These are phyloP conservation scores for Microctenopoma stevenorrisi DNA, from an alignment of 2,797 vertebrate genomes.

Conservation along the genomic window DNA sequence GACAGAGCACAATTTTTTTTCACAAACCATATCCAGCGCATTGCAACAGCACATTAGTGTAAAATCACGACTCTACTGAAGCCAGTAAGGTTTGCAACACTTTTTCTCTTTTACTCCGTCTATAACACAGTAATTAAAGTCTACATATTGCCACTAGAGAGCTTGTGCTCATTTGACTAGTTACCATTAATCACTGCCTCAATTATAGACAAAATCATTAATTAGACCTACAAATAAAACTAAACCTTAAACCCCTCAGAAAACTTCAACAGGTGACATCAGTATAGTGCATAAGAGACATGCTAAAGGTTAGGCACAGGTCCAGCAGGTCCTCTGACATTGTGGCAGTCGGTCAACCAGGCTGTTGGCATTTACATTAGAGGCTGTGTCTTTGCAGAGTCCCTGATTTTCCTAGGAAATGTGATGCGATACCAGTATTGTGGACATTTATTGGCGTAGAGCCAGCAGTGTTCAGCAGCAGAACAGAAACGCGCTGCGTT, in stretches of 20 bases:
- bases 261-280: not conserved
- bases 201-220: not conserved
- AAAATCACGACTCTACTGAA: no score
- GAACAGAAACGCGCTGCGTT: not conserved
- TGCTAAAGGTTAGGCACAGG: not conserved
- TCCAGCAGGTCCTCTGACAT: not conserved
- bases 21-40: no score
- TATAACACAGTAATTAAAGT: not conserved
- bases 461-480: slow-evolving; percentile 1
- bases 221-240: not conserved
- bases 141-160: not conserved
- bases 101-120: not conserved
- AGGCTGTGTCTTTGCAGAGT: not conserved
- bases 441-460: not conserved
- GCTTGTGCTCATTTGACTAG: not conserved
- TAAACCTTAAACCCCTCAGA: no score
- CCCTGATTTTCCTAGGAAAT: not conserved
- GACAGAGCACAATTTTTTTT: not conserved
- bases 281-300: no score
- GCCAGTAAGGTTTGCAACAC: not conserved
- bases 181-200: not conserved
- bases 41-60: not conserved
- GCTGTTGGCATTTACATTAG: not conserved
- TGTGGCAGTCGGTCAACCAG: not conserved
- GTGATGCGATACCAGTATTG: not conserved